These are phyloP conservation scores for Agriopis marginaria DNA, from an alignment of 2,888 invertebrate species.

Conservation along the genomic window DNA sequence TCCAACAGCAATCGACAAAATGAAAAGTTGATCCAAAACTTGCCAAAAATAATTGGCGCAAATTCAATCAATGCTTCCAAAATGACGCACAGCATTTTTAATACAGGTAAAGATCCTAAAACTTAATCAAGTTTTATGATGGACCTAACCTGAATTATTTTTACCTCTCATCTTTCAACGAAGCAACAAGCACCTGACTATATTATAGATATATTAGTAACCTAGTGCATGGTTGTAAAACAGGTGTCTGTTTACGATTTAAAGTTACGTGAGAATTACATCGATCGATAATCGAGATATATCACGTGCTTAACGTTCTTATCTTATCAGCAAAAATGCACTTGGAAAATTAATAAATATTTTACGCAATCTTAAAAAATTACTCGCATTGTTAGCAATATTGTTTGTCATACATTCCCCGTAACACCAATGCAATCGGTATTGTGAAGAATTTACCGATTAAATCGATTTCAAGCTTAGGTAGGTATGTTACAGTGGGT, in stretches of 20 bases:
- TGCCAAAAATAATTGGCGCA: conserved; percentile 3
- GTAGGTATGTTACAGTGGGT: conserved; percentile 43
- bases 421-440: conserved; percentile 43
- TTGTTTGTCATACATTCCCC: conserved; percentile 40
- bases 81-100: conserved; percentile 17
- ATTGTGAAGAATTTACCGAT: conserved; percentile 42
- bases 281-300: conserved; percentile 39
- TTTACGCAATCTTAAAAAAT: conserved; percentile 29
- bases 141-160: neutral
- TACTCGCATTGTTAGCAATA: conserved; percentile 38
- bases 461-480: conserved; percentile 42
- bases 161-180: neutral
- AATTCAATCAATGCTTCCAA: conserved; percentile 11
- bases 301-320: conserved; percentile 40
- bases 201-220: conserved; percentile 29
- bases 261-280: conserved; percentile 41
- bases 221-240: conserved; percentile 36
- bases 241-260: conserved; percentile 37
- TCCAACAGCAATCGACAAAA: conserved; percentile 1
- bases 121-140: neutral
- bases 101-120: conserved; percentile 11
- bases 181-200: conserved; percentile 9
- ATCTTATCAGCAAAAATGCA: conserved; percentile 39
- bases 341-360: conserved; percentile 41
- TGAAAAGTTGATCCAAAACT: conserved; percentile 9